phyloP scores from a whole-genome alignment of 2,797 vertebrate species.

The Girardinus metallicus region DNA sequence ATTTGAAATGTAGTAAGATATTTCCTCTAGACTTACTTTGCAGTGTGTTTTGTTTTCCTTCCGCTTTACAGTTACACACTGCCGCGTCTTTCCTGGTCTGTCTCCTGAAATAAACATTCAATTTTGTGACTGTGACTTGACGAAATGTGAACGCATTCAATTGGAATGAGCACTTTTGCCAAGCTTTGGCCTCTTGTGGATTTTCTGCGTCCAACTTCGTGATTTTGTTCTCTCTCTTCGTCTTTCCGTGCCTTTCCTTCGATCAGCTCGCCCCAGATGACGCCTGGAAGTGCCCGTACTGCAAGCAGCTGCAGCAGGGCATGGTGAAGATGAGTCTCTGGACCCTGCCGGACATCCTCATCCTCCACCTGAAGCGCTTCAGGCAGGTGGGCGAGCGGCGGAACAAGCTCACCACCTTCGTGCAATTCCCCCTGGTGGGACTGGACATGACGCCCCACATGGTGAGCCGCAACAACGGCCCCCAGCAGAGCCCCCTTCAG shows the following conservation, averaged over 20 bases:
- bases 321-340: conserved; percentile 93
- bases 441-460: conserved; percentile 94
- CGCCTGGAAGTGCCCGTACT: conserved; percentile 93
- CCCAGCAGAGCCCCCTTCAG: conserved; percentile 45
- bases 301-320: conserved; percentile 91
- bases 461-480: conserved; percentile 79
- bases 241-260: conserved; percentile 7
- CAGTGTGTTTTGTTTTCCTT: background rate
- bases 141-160: background rate
- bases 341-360: conserved; percentile 94
- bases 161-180: background rate
- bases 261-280: conserved; percentile 93
- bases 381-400: conserved; percentile 82
- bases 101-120: background rate
- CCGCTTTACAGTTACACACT: background rate
- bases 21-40: too few species aligned
- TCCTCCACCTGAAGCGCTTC: conserved; percentile 94
- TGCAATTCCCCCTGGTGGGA: conserved; percentile 87
- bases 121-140: background rate
- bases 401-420: conserved; percentile 92
- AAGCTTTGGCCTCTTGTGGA: too few species aligned
- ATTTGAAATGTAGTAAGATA: too few species aligned
- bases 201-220: background rate
- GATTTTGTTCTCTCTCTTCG: background rate
- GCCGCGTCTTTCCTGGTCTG: background rate